Percentiles rank a stretch among this genome's conserved stretches.
phyloP scores from a whole-genome alignment of 2,888 invertebrate genomes.

The Cantharis rufa region DNA sequence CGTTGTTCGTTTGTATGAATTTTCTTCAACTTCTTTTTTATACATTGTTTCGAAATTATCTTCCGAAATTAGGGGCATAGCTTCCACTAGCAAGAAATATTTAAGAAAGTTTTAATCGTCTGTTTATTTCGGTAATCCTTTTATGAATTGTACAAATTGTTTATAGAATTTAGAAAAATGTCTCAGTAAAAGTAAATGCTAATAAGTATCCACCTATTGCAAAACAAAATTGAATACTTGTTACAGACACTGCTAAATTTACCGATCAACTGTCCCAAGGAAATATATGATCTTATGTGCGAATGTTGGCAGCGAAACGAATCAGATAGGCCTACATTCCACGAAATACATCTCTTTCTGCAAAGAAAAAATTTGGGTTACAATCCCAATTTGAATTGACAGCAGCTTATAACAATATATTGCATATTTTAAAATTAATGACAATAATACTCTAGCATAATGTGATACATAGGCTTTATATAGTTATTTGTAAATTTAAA shows the following conservation, averaged over 20 bases:
- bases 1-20: too few species aligned
- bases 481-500: slow-evolving; percentile 23
- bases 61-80: too few species aligned
- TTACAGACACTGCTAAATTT: slow-evolving; percentile 64
- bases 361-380: slow-evolving; percentile 74
- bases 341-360: slow-evolving; percentile 83
- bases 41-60: too few species aligned
- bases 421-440: slow-evolving; percentile 9
- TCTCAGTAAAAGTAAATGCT: too few species aligned
- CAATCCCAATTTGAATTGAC: slow-evolving; percentile 52
- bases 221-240: neutral
- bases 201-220: too few species aligned
- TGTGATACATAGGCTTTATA: slow-evolving; percentile 30
- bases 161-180: too few species aligned
- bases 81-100: too few species aligned
- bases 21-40: too few species aligned
- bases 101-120: too few species aligned
- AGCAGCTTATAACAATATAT: slow-evolving; percentile 22
- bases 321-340: slow-evolving; percentile 75
- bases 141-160: too few species aligned
- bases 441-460: slow-evolving; percentile 30
- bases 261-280: slow-evolving; percentile 79
- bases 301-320: slow-evolving; percentile 87
- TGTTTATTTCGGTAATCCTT: too few species aligned
- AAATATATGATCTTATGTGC: slow-evolving; percentile 83